phyloP scores from a whole-genome alignment of 2,888 invertebrate species.

The Cataglyphis albicans region DNA sequence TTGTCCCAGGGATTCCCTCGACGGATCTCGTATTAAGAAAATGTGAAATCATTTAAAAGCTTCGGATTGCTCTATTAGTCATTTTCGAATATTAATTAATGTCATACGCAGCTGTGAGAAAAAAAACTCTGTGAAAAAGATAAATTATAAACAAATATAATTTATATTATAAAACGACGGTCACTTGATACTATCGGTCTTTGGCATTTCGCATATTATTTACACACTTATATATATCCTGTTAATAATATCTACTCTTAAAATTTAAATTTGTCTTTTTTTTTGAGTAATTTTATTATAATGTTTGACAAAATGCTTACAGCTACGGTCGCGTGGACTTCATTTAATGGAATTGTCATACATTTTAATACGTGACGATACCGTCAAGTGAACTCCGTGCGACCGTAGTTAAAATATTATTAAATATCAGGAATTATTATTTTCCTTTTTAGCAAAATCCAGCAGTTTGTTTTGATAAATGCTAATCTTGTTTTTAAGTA shows the following conservation, averaged over 20 bases:
- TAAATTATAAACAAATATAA: neutral
- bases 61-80: neutral
- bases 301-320: neutral
- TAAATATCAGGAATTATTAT: neutral
- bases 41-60: neutral
- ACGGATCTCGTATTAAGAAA: too few species aligned
- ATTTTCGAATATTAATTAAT: neutral
- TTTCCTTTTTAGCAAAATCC: neutral
- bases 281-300: neutral
- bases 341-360: neutral
- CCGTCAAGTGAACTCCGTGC: neutral
- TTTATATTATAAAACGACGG: neutral
- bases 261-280: neutral
- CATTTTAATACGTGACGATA: neutral
- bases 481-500: neutral
- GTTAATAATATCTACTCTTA: neutral
- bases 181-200: too few species aligned
- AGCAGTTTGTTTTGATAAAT: too few species aligned
- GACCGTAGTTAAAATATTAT: neutral
- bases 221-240: too few species aligned
- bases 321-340: neutral
- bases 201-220: too few species aligned
- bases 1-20: constrained; percentile 13
- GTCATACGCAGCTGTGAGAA: neutral
- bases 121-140: neutral